Evolutionary conservation across 2,113 vertebrate genomes (phyloP).

Genomic region (Dryoscopus gambensis): DNA sequence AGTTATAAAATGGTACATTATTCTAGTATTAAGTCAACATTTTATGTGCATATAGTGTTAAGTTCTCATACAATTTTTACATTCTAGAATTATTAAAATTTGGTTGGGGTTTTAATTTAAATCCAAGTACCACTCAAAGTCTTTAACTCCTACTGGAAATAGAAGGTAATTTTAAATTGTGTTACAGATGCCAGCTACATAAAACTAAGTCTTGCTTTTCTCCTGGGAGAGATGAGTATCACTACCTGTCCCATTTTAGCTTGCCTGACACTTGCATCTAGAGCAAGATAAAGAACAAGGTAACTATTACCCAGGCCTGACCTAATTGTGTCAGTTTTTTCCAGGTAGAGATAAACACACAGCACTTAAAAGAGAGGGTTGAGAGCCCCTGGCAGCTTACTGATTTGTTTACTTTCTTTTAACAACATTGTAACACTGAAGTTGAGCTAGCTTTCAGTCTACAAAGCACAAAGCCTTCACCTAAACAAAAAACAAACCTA

Average conservation of each 20-base stretch:
- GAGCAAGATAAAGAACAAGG: conserved; percentile 2
- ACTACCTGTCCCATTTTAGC: background rate
- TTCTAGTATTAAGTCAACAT: background rate
- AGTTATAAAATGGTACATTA: background rate
- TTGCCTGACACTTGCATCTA: background rate
- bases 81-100: background rate
- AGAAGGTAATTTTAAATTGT: background rate
- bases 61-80: background rate
- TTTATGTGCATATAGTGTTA: background rate
- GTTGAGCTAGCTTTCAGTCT: background rate
- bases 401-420: conserved; percentile 39
- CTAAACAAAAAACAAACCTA: background rate
- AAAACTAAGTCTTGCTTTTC: background rate
- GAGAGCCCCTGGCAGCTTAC: background rate
- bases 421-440: background rate
- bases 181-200: background rate
- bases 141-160: background rate
- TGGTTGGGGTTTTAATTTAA: background rate
- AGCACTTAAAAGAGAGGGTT: background rate
- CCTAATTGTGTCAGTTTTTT: conserved; percentile 28
- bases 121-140: background rate
- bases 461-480: background rate
- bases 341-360: background rate
- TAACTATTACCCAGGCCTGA: conserved; percentile 12
- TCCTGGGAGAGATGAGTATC: background rate